Evolutionary conservation across 1,140 invertebrate species (phyloP).

Genomic region (Brachionus calyciflorus): DNA sequence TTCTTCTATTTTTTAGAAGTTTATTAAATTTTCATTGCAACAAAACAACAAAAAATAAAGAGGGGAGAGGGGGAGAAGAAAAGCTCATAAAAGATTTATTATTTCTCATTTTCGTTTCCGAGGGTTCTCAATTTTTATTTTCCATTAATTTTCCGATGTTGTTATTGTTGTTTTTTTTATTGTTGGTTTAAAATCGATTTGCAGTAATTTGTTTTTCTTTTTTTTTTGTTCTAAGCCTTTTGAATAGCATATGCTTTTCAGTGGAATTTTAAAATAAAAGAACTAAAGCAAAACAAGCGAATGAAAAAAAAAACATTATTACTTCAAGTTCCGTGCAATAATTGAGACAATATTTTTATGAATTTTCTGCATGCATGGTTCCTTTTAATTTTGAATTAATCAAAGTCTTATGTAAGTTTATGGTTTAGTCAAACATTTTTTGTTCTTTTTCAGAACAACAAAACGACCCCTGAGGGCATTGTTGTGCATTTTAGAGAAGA

Average conservation of each 20-base stretch:
- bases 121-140: neutral
- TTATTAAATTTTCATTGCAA: conserved; percentile 43
- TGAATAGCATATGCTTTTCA: conserved; percentile 16
- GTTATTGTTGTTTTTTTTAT: neutral
- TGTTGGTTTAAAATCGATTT: conserved; percentile 27
- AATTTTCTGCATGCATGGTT: too few species aligned
- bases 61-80: neutral
- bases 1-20: conserved; percentile 36
- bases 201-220: conserved; percentile 31
- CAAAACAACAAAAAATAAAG: too few species aligned
- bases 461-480: too few species aligned
- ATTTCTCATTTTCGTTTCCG: conserved; percentile 32
- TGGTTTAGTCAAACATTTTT: neutral
- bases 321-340: neutral
- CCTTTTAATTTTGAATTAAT: neutral
- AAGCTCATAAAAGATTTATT: conserved; percentile 22
- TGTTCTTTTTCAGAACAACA: neutral
- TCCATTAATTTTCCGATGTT: conserved; percentile 39
- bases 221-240: too few species aligned
- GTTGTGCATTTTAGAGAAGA: too few species aligned
- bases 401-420: neutral
- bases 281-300: neutral
- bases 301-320: neutral
- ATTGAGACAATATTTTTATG: neutral
- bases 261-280: neutral